phyloP scores from a whole-genome alignment of 2,113 vertebrate genomes.

The Corythornis madagascariensis region DNA sequence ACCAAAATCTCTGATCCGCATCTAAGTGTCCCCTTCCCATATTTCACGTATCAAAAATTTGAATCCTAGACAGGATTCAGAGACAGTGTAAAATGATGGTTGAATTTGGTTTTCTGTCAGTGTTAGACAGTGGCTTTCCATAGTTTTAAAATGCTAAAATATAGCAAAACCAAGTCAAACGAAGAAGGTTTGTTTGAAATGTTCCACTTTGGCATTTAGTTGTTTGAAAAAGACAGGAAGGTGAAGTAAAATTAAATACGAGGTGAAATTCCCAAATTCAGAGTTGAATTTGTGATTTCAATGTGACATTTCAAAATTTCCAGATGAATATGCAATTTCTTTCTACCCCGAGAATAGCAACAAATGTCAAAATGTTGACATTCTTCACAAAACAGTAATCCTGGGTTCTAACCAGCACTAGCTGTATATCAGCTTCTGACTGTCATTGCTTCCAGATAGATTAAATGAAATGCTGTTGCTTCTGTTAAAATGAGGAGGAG shows the following conservation, averaged over 20 bases:
- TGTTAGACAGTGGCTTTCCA: background rate
- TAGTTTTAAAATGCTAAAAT: background rate
- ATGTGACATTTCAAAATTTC: slow-evolving; percentile 50
- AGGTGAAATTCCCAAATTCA: slow-evolving; percentile 40
- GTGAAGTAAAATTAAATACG: slow-evolving; percentile 5
- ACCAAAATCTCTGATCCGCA: background rate
- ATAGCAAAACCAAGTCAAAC: background rate
- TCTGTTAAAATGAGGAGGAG: slow-evolving; percentile 17
- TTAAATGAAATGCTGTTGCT: slow-evolving; percentile 48
- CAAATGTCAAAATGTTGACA: slow-evolving; percentile 62
- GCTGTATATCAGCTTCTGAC: slow-evolving; percentile 29
- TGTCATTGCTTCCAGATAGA: slow-evolving; percentile 34
- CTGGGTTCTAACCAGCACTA: slow-evolving; percentile 39
- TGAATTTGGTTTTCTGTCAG: background rate
- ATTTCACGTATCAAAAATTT: background rate
- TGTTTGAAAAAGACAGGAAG: background rate
- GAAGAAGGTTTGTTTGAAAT: background rate
- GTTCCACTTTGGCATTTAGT: background rate
- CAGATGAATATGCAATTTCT: slow-evolving; percentile 37
- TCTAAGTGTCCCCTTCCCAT: background rate
- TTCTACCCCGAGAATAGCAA: slow-evolving; percentile 43
- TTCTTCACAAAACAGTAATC: slow-evolving; percentile 46
- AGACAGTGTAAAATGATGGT: background rate
- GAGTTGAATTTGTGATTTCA: slow-evolving; percentile 7
- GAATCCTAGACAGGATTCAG: background rate